Percentiles rank a stretch among this genome's conserved stretches.
Conservation (phyloP, 2,797 vertebrate species). For the Rachycentron canadum region DNA sequence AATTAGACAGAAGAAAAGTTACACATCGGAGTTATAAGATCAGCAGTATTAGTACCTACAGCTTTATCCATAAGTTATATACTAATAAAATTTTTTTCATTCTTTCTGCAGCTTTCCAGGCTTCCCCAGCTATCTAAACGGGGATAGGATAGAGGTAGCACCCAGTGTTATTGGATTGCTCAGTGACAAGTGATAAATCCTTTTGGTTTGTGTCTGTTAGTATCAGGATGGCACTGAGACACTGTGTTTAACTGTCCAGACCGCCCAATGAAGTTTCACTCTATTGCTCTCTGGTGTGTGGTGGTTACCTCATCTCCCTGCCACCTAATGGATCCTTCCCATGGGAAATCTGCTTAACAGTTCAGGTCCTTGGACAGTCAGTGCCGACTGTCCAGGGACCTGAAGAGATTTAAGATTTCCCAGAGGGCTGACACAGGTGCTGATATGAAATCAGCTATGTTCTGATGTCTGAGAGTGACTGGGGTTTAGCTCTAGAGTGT, state of each 20-base stretch:
- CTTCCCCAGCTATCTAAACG: not conserved
- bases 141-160: conserved; percentile 3
- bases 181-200: conserved; percentile 43
- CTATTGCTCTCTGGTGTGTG: conserved; percentile 29
- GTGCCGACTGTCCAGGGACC: conserved; percentile 35
- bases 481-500: conserved; percentile 1
- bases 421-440: conserved; percentile 39
- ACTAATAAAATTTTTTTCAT: not conserved
- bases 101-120: not conserved
- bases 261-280: conserved; percentile 20
- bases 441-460: conserved; percentile 16
- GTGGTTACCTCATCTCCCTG: conserved; percentile 30
- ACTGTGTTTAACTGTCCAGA: conserved; percentile 15
- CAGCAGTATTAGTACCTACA: not conserved
- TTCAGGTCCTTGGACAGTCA: no score
- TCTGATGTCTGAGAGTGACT: conserved; percentile 19
- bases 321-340: conserved; percentile 52
- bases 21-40: not conserved
- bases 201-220: conserved; percentile 38
- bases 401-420: conserved; percentile 56
- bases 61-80: not conserved
- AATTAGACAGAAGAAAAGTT: not conserved
- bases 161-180: conserved; percentile 41
- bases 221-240: conserved; percentile 23
- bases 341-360: no score